Conservation (phyloP, 92 coral and sea anemone genomes). For the Plumapathes pennacea region DNA sequence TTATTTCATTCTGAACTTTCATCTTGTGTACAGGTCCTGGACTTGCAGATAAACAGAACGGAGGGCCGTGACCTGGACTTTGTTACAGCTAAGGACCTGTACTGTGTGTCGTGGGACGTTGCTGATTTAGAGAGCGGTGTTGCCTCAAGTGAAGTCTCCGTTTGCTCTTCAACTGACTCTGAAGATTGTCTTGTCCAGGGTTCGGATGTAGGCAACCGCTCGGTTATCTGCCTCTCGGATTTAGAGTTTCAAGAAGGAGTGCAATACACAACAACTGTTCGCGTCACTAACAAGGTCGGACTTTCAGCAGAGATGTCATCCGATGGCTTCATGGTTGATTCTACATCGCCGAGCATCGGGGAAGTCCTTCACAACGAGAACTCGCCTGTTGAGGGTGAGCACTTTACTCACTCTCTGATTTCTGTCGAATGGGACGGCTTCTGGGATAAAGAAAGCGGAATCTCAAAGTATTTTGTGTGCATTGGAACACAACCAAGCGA, state of each 20-base stretch:
- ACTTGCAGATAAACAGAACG: constrained; percentile 50
- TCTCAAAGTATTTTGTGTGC: constrained; percentile 64
- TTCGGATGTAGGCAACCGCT: constrained; percentile 54
- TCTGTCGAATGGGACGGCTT: constrained; percentile 78
- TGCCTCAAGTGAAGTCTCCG: constrained; percentile 57
- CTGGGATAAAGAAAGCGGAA: constrained; percentile 77
- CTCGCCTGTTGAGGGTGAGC: constrained; percentile 25
- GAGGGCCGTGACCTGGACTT: constrained; percentile 52
- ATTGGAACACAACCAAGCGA: constrained; percentile 61
- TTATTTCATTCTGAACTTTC: no score
- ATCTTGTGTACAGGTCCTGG: constrained; percentile 69
- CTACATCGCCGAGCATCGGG: constrained; percentile 74
- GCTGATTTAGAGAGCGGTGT: constrained; percentile 69
- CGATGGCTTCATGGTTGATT: constrained; percentile 74
- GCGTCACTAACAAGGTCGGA: constrained; percentile 76
- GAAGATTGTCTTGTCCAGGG: constrained; percentile 51
- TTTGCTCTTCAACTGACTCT: constrained; percentile 57
- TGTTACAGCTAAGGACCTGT: constrained; percentile 63
- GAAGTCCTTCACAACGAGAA: constrained; percentile 51
- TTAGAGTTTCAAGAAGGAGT: constrained; percentile 73
- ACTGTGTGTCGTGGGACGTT: constrained; percentile 77
- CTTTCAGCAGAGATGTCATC: constrained; percentile 50
- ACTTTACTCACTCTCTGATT: constrained; percentile 67
- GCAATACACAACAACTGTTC: constrained; percentile 62
- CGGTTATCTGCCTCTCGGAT: constrained; percentile 70